Base-by-base conservation (phyloP, 2,888 invertebrate genomes). In the Mythimna lalbum region DNA sequence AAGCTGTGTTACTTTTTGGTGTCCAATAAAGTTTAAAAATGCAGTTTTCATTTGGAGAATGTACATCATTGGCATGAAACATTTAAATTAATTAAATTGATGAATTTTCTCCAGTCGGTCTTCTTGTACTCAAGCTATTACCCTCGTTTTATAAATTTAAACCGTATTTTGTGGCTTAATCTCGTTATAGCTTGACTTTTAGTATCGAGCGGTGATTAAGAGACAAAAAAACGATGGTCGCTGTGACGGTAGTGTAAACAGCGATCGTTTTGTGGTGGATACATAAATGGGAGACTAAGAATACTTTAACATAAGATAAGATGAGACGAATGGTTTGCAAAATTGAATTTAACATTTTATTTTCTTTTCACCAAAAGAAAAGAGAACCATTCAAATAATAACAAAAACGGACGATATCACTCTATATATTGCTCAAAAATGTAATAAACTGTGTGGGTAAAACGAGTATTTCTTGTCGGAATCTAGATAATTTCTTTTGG, bases 241-340 rank as follows among this genome's bases (percentile, higher is more conserved):
- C 39, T 57, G 27, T 27, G 43, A 12, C 10, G 27, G 2, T 21
- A 47, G 17, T 47, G 56, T 39, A 57, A 52, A 68, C 56, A 57
- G 23, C 7, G 12, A 36, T 74, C 49, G 36, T 61, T 73, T 57
- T 74, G 61, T 68, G 12, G 21, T 1, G 1, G 19, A 50, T 56
- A 67, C 2, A 52, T 61, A 61, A 68, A 36, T 27, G 33, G 27
- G 4, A 21, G 5, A 52, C 21, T 47, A 68, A n/a, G 27, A 55
- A 43, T 12, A 61, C 74, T 43, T 31, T 23, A 17, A 43, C 14
- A 1, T 19, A 14, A 33, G 4, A 19, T 21, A 52, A 14, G 4
- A 49, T 14, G 10, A 31, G 39, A 31, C 1, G 12, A 21, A 50
- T 21, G 10, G 12, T 50, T 12, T 21, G 10, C 17, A 43, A 43